Evolutionary conservation across 2,797 vertebrate species (phyloP), one percentile per base, ranked within the genome.

Genomic region (Ceryle rudis): DNA sequence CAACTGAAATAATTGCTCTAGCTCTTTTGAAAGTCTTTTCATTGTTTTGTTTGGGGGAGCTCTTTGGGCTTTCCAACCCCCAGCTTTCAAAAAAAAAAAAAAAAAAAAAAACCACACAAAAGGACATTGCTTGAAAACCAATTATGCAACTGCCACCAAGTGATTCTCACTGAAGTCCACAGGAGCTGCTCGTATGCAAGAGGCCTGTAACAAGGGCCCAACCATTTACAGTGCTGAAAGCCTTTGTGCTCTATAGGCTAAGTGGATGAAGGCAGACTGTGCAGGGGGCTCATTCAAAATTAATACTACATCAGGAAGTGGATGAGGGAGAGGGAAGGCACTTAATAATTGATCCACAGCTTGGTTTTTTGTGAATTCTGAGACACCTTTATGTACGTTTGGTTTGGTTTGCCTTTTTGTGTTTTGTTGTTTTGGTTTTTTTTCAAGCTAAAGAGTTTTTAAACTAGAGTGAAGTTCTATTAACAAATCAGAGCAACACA

Each of bases 271-370:
- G 44, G 61, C 77, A 70, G 64, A 44, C 73, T 67, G 60, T 29
- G 85, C 84, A 85, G 49, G 81, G 51, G 22, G 52, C 65, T 96
- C 90, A 94, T 95, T 83, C 74, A 97, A 96, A 95, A 96, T 96
- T 96, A 95, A 96, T 81, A 91, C 47, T 55, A 61, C 83, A 82
- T 67, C 71, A 92, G 86, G 60, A 95, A 89, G 70, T 26, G 44
- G 62, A 42, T 35, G 17, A 91, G 41, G 20, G 80, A 83, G 55
- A 88, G 41, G 42, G 31, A 77, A 90, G 9, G 73, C 41, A 94
- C 67, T 96, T 88, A 95, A 86, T 90, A 86, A 91, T 78, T 94
- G 74, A 95, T 93, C 64, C 44, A 83, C 22, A 28, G 41, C 51
- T 89, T 82, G 88, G 80, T 49, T 90, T 79, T 74, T 81, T 47